Evolutionary conservation across 2,888 invertebrate genomes (phyloP).

Genomic region (Diaphora mendica): DNA sequence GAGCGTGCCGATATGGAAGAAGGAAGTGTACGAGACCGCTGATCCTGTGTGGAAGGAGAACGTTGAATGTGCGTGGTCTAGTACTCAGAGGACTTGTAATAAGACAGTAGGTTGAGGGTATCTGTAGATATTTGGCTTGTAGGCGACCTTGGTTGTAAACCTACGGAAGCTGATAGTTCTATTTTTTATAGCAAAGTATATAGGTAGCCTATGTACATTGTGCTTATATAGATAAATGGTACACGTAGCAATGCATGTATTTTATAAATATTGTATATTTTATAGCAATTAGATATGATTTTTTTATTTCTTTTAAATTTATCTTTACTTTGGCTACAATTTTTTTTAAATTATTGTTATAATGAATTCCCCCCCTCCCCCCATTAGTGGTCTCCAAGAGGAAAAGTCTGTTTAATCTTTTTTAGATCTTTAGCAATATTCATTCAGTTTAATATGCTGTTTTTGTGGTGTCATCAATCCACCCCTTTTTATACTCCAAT

Average conservation of each 20-base stretch:
- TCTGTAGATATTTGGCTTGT: not conserved
- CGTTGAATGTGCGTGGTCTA: conserved; percentile 93
- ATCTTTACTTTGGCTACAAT: not conserved
- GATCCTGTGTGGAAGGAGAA: conserved; percentile 92
- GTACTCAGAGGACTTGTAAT: conserved; percentile 66
- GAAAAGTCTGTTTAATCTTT: not conserved
- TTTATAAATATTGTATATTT: no score
- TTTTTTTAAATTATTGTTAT: not conserved
- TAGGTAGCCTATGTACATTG: not conserved
- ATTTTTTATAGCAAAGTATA: not conserved
- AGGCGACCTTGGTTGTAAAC: not conserved
- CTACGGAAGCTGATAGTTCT: not conserved
- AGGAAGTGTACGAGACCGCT: conserved; percentile 92
- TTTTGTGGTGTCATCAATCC: not conserved
- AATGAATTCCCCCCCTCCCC: not conserved
- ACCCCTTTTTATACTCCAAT: not conserved
- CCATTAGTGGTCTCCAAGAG: not conserved
- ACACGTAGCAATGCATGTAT: not conserved
- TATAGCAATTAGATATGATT: not conserved
- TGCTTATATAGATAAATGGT: not conserved
- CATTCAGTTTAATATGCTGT: no score
- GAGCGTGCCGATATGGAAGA: conserved; percentile 98
- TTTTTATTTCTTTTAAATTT: not conserved
- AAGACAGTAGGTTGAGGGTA: conserved; percentile 49
- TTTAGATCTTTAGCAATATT: not conserved